Evolutionary conservation across 2,888 invertebrate species (phyloP).

Genomic region (Noctua comes): DNA sequence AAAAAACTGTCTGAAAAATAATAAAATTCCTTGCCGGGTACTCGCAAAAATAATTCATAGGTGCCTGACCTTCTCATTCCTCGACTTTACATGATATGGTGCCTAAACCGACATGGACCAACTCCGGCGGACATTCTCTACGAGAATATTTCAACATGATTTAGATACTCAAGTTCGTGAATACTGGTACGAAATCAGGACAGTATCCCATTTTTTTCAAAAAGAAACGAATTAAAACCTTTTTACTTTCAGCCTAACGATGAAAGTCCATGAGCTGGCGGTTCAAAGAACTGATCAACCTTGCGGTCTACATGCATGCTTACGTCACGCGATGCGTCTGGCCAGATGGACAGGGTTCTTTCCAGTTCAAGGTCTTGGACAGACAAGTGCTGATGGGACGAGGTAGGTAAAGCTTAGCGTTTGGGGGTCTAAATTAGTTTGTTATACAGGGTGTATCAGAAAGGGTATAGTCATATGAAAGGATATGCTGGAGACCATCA

Average conservation of each 20-base stretch:
- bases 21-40: not conserved
- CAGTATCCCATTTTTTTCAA: too few relatives aligned
- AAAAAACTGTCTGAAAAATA: not conserved
- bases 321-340: conserved; percentile 70
- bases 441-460: too few relatives aligned
- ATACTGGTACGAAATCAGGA: conserved; percentile 4
- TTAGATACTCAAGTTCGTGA: conserved; percentile 11
- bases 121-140: not conserved
- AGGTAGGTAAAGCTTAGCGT: conserved; percentile 63
- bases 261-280: conserved; percentile 42
- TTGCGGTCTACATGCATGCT: conserved; percentile 70
- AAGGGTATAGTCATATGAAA: too few relatives aligned
- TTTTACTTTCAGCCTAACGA: conserved; percentile 46
- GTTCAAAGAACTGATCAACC: conserved; percentile 15
- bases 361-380: conserved; percentile 73
- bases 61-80: not conserved
- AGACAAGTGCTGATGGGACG: conserved; percentile 47
- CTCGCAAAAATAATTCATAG: not conserved
- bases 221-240: not conserved
- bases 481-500: too few relatives aligned
- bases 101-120: not conserved
- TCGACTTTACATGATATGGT: not conserved
- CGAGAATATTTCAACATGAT: conserved; percentile 14
- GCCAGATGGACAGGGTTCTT: conserved; percentile 76
- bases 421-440: not conserved